These are phyloP conservation scores for Thalassaphorura encarpata DNA, from an alignment of 1,140 invertebrate genomes.

Conservation along the genomic window DNA sequence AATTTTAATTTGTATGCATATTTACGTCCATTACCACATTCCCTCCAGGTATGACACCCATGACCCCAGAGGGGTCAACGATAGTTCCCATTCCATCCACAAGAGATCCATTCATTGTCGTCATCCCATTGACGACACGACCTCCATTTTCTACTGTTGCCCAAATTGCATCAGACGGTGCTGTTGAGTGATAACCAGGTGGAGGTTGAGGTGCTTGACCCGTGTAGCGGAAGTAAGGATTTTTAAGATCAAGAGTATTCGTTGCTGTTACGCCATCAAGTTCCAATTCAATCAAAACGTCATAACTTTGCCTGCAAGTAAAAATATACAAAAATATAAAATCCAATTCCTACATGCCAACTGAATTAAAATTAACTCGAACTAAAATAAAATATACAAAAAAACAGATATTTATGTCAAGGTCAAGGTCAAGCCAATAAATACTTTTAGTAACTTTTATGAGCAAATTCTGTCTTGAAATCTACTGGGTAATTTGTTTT, in stretches of 20 bases:
- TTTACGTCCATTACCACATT: conserved; percentile 1
- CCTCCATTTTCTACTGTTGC: conserved; percentile 19
- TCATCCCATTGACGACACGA: conserved; percentile 18
- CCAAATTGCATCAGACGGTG: conserved; percentile 31
- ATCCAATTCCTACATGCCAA: neutral
- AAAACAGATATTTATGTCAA: neutral
- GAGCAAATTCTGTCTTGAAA: too few relatives aligned
- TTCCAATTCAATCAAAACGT: conserved; percentile 91
- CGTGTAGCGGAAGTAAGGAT: conserved; percentile 83
- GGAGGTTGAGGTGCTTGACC: conserved; percentile 77
- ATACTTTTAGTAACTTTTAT: too few relatives aligned
- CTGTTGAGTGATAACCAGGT: conserved; percentile 46
- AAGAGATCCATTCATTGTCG: conserved; percentile 23
- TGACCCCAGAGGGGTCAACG: conserved; percentile 12
- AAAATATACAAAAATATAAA: neutral
- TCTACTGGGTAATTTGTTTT: too few relatives aligned
- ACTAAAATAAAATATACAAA: neutral
- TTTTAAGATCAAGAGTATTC: conserved; percentile 95
- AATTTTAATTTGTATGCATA: neutral
- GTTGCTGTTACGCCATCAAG: conserved; percentile 75
- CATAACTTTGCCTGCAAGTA: conserved; percentile 78
- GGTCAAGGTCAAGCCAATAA: too few relatives aligned
- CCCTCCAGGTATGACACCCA: conserved; percentile 15
- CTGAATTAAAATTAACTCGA: neutral
- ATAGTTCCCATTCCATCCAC: conserved; percentile 22